Evolutionary conservation across 2,888 invertebrate species (phyloP).

Genomic region (Pollenia amentaria): DNA sequence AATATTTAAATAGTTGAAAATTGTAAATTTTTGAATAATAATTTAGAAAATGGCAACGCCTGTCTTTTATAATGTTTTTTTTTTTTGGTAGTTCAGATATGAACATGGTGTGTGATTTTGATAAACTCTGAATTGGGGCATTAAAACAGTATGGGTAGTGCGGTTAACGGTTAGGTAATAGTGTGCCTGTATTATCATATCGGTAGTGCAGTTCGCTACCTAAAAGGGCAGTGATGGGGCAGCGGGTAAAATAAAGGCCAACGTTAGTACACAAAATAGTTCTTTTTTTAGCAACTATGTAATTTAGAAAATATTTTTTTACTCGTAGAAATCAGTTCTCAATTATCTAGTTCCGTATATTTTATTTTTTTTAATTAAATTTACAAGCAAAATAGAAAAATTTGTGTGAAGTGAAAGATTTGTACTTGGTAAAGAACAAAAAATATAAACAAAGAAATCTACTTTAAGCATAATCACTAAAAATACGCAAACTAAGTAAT

Average conservation of each 20-base stretch:
- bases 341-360: slow-evolving; percentile 59
- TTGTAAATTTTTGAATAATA: too few relatives aligned
- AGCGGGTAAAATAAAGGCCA: background rate
- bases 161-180: too few relatives aligned
- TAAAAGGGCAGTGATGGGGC: background rate
- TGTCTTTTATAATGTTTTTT: too few relatives aligned
- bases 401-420: slow-evolving; percentile 29
- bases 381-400: slow-evolving; percentile 22
- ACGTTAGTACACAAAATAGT: background rate
- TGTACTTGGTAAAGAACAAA: background rate
- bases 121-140: too few relatives aligned
- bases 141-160: too few relatives aligned
- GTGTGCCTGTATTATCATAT: too few relatives aligned
- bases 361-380: slow-evolving; percentile 41
- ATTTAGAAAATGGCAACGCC: too few relatives aligned
- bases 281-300: slow-evolving; percentile 38
- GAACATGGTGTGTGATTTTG: too few relatives aligned
- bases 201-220: too few relatives aligned
- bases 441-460: background rate
- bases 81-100: too few relatives aligned
- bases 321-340: slow-evolving; percentile 46
- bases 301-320: slow-evolving; percentile 35
- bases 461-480: background rate
- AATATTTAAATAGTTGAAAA: too few relatives aligned
- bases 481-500: slow-evolving; percentile 13